Conservation (phyloP, 2,113 vertebrate species). For the Calypte anna region DNA sequence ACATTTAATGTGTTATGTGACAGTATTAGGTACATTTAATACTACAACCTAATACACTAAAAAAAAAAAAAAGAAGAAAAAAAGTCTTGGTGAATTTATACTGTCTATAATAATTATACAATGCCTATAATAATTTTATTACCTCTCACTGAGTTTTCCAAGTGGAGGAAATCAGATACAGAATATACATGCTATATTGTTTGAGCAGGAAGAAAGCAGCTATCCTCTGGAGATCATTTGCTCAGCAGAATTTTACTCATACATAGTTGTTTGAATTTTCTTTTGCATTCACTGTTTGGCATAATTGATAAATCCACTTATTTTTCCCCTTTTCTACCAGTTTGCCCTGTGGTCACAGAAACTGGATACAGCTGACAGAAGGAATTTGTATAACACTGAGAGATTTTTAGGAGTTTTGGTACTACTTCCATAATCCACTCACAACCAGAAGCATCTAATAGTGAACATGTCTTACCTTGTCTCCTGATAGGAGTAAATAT, state of each 20-base stretch:
- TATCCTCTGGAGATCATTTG: not conserved
- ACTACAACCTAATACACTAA: not conserved
- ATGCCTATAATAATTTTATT: not conserved
- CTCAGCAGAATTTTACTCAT: not conserved
- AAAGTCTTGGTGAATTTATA: not conserved
- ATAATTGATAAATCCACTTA: not conserved
- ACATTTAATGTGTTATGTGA: not conserved
- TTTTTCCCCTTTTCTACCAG: not conserved
- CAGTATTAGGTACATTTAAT: not conserved
- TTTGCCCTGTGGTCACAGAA: not conserved
- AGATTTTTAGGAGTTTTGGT: not conserved
- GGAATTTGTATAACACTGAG: not conserved
- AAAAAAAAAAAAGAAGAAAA: not conserved
- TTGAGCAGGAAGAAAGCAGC: not conserved
- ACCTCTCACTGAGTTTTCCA: not conserved
- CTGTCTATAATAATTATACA: not conserved
- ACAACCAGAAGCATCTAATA: not conserved
- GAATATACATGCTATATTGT: rapidly evolving
- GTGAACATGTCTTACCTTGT: not conserved
- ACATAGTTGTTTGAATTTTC: not conserved
- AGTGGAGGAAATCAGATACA: not conserved
- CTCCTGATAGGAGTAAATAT: not conserved
- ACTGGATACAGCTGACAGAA: not conserved
- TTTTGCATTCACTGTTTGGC: not conserved
- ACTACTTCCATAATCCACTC: not conserved